Base-by-base conservation (phyloP, 2,113 vertebrate genomes). In the Passerina amoena region DNA sequence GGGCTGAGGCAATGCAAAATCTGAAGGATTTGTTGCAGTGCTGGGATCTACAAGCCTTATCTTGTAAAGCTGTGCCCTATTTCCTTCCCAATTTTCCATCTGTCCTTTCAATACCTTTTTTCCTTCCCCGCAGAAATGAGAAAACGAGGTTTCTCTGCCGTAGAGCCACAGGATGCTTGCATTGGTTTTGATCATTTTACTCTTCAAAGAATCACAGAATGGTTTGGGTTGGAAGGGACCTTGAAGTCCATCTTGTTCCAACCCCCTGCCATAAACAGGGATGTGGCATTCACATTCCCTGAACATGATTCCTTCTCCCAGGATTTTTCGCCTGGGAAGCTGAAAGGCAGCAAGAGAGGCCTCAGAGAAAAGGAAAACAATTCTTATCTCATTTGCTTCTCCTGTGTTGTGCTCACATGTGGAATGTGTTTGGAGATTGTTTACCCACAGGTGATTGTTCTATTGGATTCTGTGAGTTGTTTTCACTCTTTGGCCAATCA, bases 191-290 rank as follows among this genome's bases (percentile, higher is more conserved):
- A 28, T 23, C 38, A 37, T 73, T 77, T 69, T 69, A 38, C 5
- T 35, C 7, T 40, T 68, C 7, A 33, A 11, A 24, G 23, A 51
- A 44, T 33, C 33, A 45, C 9, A 16, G 23, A 53, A 53, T 38
- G 13, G 9, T 38, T 53, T 68, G 38, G 20, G 24, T 17, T 53
- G n/a, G 45, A 75, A 60, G 6, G 13, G 11, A 66, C 9, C 9
- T n/a, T 9, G 1, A 66, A 75, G 1, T 10, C 3, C 16, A 53
- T 10, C 16, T 10, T 4, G 2, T 60, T 45, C 61, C 38, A 59
- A 0, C 0, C 0, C 10, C 11, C 20, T 60, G n/a, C 24, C 59
- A 12, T 45, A 24, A 2, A 16, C 45, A 68, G 69, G 11, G 17
- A 31, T 53, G 27, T 12, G 51, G 17, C 51, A 53, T 53, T 53